Evolutionary conservation across 2,797 vertebrate species (phyloP), one percentile per base, ranked within the genome.

Genomic region (Sorex maritimensis): DNA sequence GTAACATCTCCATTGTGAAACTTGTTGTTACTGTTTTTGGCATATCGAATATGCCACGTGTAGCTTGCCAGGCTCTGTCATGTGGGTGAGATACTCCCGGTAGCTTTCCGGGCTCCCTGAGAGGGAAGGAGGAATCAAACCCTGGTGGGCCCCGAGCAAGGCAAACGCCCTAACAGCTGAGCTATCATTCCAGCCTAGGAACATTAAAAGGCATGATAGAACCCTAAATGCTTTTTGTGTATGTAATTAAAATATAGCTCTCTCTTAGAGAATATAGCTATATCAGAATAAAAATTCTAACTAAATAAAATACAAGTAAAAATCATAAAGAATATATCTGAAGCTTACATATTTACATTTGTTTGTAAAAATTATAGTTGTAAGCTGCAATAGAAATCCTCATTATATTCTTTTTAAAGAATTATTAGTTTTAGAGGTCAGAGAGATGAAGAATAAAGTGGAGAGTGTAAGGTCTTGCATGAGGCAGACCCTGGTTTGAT

Each of bases 241-340:
- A 63, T 44, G 8, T 28, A 5, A 80, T 84, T 80, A 28, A 88
- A 89, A 88, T 46, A 10, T 6, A 46, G 10, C 4, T 2, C 41
- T 86, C n/a, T 89, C 8, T 34, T 34, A 94, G 30, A 92, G 10
- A 80, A n/a, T 13, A n/a, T 69, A 87, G 89, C 52, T 86, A 11
- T 41, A n/a, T 63, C 94, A 96, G 34, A 91, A 24, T 87, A 7
- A 95, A 46, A n/a, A 61, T 41, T 30, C n/a, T 10, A 75, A 44
- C 65, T 5, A 38, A 67, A 38, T 1, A 61, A 9, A 81, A 28
- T 1, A 58, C 2, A 52, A 12, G 28, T 71, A 61, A 74, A 69
- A 61, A 65, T 86, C n/a, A 65, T 15, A 49, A 26, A 81, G n/a
- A 90, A 38, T 52, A 9, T 24, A 49, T 82, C 7, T 38, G n/a